These are phyloP conservation scores for Hemichromis elongatus DNA, from an alignment of 2,113 vertebrate genomes.

Conservation along the genomic window DNA sequence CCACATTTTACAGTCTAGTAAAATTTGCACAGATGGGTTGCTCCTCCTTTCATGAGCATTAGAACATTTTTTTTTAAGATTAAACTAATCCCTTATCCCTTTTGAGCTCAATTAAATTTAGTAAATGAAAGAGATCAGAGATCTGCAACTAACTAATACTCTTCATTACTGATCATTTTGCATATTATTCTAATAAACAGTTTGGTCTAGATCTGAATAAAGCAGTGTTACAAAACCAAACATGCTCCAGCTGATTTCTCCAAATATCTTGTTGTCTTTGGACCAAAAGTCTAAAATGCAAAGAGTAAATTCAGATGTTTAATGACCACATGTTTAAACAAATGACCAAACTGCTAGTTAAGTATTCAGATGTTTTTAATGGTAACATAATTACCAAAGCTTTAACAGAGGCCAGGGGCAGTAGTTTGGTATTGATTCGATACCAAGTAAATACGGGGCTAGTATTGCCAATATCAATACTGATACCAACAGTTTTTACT, in stretches of 20 bases:
- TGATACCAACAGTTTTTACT: neutral
- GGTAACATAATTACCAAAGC: neutral
- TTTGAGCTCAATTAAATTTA: neutral
- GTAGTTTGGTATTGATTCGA: neutral
- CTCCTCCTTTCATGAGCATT: no score
- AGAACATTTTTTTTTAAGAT: neutral
- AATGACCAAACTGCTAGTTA: neutral
- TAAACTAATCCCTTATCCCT: neutral
- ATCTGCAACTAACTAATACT: neutral
- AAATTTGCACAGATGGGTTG: neutral
- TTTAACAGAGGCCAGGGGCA: neutral
- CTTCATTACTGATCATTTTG: neutral
- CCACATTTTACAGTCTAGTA: neutral
- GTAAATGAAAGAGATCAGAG: neutral
- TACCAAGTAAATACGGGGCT: neutral
- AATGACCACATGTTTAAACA: neutral
- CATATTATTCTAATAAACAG: neutral
- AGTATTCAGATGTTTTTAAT: neutral
- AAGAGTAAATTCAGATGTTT: neutral
- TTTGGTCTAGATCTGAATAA: neutral
- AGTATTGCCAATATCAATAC: neutral
- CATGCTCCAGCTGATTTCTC: neutral
- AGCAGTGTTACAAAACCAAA: neutral
- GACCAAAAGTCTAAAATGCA: neutral
- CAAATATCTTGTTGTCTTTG: neutral